phyloP scores from a whole-genome alignment of 2,113 vertebrate genomes.

The Chrysochloris asiatica region DNA sequence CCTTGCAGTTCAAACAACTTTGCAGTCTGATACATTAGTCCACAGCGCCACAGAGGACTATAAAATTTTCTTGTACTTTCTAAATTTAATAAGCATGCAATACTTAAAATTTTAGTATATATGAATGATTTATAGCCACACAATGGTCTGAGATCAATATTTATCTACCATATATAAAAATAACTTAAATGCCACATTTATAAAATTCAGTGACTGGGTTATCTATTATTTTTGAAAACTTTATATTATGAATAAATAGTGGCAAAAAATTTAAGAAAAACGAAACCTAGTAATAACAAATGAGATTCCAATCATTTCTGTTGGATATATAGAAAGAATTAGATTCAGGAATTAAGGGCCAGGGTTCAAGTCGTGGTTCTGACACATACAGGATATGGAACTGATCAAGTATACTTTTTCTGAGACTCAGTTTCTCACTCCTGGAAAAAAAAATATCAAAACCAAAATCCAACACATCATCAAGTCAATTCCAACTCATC shows the following conservation, averaged over 20 bases:
- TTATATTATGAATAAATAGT: background rate
- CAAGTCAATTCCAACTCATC: too few species aligned
- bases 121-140: too few species aligned
- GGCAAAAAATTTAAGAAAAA: background rate
- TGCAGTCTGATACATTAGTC: too few species aligned
- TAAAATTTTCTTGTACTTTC: background rate
- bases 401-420: background rate
- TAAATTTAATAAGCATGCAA: background rate
- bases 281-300: background rate
- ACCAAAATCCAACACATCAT: too few species aligned
- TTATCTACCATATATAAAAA: background rate
- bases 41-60: too few species aligned
- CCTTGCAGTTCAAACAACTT: too few species aligned
- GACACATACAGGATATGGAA: background rate
- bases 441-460: background rate
- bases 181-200: background rate
- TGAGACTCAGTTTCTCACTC: background rate
- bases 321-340: background rate
- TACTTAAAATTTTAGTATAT: too few species aligned
- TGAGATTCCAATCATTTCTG: background rate
- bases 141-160: background rate
- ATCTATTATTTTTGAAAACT: background rate
- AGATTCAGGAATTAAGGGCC: background rate
- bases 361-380: background rate
- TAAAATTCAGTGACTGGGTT: slow-evolving; percentile 25